A percentile compares a stretch with the other conserved stretches of the same genome.
phyloP scores from a whole-genome alignment of 2,888 invertebrate genomes.

The Lingula anatina region DNA sequence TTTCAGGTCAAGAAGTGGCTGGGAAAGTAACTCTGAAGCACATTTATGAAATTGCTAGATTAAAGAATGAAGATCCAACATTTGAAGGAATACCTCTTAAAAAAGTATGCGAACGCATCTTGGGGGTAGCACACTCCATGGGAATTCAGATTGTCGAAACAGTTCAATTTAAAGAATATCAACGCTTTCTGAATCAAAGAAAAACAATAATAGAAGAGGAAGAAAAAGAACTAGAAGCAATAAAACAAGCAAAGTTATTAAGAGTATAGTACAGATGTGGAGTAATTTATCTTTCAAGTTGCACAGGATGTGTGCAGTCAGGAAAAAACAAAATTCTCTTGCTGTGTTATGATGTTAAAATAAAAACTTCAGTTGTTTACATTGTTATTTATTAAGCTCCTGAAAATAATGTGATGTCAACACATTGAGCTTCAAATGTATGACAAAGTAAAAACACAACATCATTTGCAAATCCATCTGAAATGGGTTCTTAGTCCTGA shows the following conservation, averaged over 20 bases:
- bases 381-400: no score
- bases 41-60: constrained; percentile 93
- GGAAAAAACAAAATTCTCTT: no score
- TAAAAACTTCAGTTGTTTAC: no score
- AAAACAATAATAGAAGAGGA: constrained; percentile 67
- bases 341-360: no score
- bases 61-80: constrained; percentile 83
- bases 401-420: no score
- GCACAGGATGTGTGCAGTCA: no score
- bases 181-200: constrained; percentile 70
- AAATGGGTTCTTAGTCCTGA: no score
- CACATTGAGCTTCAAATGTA: no score
- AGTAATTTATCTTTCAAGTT: no score
- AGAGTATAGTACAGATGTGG: no score
- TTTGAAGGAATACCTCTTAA: constrained; percentile 31
- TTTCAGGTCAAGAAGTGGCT: constrained; percentile 66
- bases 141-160: constrained; percentile 80
- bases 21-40: constrained; percentile 93
- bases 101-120: constrained; percentile 69
- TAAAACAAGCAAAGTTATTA: constrained; percentile 85
- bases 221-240: constrained; percentile 71
- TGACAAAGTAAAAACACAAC: no score
- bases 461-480: no score
- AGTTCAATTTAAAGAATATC: constrained; percentile 75
- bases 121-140: constrained; percentile 72